Base-by-base conservation (phyloP, 2,797 vertebrate genomes). In the Poeciliopsis infans region DNA sequence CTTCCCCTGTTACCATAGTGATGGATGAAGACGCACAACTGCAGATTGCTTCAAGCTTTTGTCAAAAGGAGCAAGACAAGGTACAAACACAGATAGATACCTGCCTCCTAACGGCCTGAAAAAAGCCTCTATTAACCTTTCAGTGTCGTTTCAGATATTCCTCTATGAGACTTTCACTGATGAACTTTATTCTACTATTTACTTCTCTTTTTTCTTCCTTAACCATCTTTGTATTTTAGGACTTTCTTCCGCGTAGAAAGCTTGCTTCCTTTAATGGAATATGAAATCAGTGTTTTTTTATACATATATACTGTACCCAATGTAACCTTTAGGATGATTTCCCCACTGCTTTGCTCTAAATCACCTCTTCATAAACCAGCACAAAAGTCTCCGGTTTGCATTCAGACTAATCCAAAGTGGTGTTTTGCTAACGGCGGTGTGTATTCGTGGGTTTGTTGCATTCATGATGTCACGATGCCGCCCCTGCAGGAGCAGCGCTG, bases 11-110 rank as follows among this genome's bases (percentile, higher is more conserved):
- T 93, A 86, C 93, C 94, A 96, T 97, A 92, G 96, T 91, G 86
- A 97, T 93, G 93, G 96, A 96, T 0, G 96, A 96, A 93, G 96
- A 97, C 94, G 91, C 94, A 83, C 96, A 96, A 84, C 95, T 96
- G 88, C 96, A 96, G 94, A 92, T 95, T 89, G 96, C 96, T 82
- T 94, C 96, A 87, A 94, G 87, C 85, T 92, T 96, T 92, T 96
- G 95, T 94, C 94, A 87, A 95, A 94, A 95, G 91, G 94, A 97
- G 89, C 94, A 95, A 0, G 88, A 95, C 92, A 95, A 96, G 96
- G 95, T 96, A 96, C 90, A 91, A 53, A 88, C 71, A 83, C 57
- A 85, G 15, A 77, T 53, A 86, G 82, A 79, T 72, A 80, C 15
- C 7, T 70, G 74, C 61, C 64, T 61, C 47, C 13, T 46, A 16